Evolutionary conservation across 2,888 invertebrate genomes (phyloP).

Genomic region (Stenotaenia linearis): DNA sequence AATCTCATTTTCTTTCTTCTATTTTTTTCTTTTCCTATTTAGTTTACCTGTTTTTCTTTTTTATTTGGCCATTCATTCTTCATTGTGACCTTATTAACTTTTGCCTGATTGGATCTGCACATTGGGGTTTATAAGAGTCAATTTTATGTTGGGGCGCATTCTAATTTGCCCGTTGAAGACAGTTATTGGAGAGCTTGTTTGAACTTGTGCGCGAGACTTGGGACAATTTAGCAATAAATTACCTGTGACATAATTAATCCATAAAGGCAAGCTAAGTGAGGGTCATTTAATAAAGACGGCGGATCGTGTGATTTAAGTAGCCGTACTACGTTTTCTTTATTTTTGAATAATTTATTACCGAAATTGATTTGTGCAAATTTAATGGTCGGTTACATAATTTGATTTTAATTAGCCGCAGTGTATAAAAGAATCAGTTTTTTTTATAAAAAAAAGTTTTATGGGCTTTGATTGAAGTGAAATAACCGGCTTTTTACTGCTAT

Average conservation of each 20-base stretch:
- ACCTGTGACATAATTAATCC: constrained; percentile 22
- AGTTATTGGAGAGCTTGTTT: constrained; percentile 16
- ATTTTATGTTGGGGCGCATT: constrained; percentile 19
- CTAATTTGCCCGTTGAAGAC: constrained; percentile 14
- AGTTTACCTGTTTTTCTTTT: neutral
- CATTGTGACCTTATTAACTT: constrained; percentile 20
- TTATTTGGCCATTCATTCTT: constrained; percentile 16
- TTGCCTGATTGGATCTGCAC: constrained; percentile 26
- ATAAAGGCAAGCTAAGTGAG: constrained; percentile 21
- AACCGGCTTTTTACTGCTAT: neutral
- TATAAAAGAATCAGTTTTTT: neutral
- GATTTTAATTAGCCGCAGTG: neutral
- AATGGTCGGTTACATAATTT: neutral
- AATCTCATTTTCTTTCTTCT: neutral
- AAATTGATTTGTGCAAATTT: neutral
- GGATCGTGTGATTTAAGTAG: neutral
- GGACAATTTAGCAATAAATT: constrained; percentile 23
- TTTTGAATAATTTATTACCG: neutral
- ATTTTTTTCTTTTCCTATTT: neutral
- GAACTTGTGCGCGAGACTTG: neutral
- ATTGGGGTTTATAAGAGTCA: constrained; percentile 21
- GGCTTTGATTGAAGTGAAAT: neutral
- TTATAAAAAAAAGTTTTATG: neutral
- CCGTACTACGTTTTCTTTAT: neutral
- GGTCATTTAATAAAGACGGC: constrained; percentile 7